Conservation (phyloP, 2,888 invertebrate genomes). For the Agrilus mali region DNA sequence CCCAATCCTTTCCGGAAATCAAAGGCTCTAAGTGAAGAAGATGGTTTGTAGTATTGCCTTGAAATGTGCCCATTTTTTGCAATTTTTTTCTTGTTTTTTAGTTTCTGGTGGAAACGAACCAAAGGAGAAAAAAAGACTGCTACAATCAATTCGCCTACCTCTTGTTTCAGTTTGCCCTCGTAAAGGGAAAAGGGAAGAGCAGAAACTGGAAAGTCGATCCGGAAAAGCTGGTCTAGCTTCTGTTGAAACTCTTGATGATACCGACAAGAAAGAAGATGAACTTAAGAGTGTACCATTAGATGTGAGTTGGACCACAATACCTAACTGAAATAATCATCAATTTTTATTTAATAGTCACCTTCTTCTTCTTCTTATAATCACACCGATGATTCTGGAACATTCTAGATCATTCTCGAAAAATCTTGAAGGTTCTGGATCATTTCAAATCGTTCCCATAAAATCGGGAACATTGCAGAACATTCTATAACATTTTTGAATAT, state of each 20-base stretch:
- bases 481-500: too few relatives aligned
- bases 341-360: too few relatives aligned
- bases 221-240: constrained; percentile 62
- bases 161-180: constrained; percentile 42
- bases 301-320: constrained; percentile 10
- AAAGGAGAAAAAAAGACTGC: constrained; percentile 36
- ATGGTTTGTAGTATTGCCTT: constrained; percentile 8
- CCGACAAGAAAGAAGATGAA: constrained; percentile 53
- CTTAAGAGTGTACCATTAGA: constrained; percentile 62
- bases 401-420: too few relatives aligned
- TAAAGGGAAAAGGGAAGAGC: constrained; percentile 29
- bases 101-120: constrained; percentile 24
- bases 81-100: constrained; percentile 10
- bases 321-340: background rate
- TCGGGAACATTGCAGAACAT: too few relatives aligned
- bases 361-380: too few relatives aligned
- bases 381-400: too few relatives aligned
- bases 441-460: too few relatives aligned
- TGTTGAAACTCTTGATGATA: constrained; percentile 70
- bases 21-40: constrained; percentile 22
- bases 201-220: constrained; percentile 32
- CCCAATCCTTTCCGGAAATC: constrained; percentile 45
- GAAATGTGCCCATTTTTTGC: background rate
- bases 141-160: constrained; percentile 51
- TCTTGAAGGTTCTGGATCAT: too few relatives aligned